Evolutionary conservation across 2,888 invertebrate genomes (phyloP), one percentile per base, ranked within the genome.

Genomic region (Bombyx huttoni): DNA sequence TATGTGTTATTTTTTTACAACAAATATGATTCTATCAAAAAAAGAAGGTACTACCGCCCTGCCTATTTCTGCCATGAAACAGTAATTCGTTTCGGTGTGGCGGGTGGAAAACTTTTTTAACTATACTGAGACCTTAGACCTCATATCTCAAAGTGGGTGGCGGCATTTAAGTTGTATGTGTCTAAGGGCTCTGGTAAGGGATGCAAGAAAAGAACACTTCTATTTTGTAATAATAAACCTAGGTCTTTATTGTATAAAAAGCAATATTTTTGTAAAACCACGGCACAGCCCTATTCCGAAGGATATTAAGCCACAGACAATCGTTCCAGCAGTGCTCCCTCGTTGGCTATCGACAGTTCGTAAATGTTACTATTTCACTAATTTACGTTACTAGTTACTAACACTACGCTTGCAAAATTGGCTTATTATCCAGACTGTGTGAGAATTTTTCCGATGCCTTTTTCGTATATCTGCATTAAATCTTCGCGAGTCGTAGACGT

Each of bases 331-430:
- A 70, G 57, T 65, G 61, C 56, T 61, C 68, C 65, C 71, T 24
- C 47, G 67, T 48, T 52, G 64, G 56, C 64, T 60, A 64, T 72
- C 63, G 63, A 64, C 64, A 61, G 64, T 58, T 59, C 58, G 57
- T 53, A 52, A 58, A 54, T 54, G 61, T 58, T 58, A 59, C 61
- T 55, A 55, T 57, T 58, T 56, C 58, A 55, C 56, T 56, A 62
- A 59, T 59, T 58, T 24, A 24, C 24, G 24, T 24, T 59, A 60
- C 56, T 54, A 46, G 8, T 40, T 40, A 40, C 40, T 40, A 12
- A 8, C 8, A 40, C 40, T 10, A 3, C 40, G 12, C 40, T 40
- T 40, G 40, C 40, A 40, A 40, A 10, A 40, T 7, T 40, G 40
- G 8, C 40, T 10, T 40, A 10, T 12, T 40, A 40, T 24, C 24